Evolutionary conservation across 2,888 invertebrate species (phyloP), one percentile per base, ranked within the genome.

Genomic region (Drosophila peninsularis): DNA sequence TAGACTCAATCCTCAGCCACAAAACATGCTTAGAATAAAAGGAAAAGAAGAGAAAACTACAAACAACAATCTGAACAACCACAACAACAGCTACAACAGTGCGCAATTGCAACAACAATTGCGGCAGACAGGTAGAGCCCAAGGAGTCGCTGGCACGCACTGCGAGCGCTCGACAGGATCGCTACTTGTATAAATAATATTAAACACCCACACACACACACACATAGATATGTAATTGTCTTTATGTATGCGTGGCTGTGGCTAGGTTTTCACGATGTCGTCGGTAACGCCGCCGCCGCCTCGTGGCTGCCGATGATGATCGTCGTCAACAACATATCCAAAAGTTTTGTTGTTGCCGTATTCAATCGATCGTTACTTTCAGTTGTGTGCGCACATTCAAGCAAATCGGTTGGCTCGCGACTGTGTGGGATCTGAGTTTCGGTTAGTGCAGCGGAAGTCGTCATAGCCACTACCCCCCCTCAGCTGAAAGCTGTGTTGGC

Each of bases 11-110:
- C 63, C 67, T 68, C 66, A 41, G 62, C 69, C 67, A 67, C 78
- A 52, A 79, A 88, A 86, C 88, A 85, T 85, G 85, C 78, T 89
- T 88, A 88, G 89, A 89, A 89, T 89, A 78, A 52, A 52, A 17
- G 52, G 9, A 49, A 68, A 67, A 70, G 17, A 68, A 71, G 7
- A 30, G 6, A 62, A 69, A 70, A 62, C 53, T 50, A 66, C 32
- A 65, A 34, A 52, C 52, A 64, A 44, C 36, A 62, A 64, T 27
- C 66, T 64, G 44, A 36, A 47, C 42, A 50, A 50, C 50, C 58
- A 36, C 53, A 27, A 60, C 34, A 36, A 47, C 42, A 50, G 47
- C 50, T 55, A 36, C 53, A 27, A 60, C 34, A 54, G 49, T 42
- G 57, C 53, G 62, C 82, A 82, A 79, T 66, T 75, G 67, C 79